Percentiles rank a stretch among this genome's conserved stretches.
Evolutionary conservation across 2,113 vertebrate species (phyloP).

Genomic region (Ameiurus melas): DNA sequence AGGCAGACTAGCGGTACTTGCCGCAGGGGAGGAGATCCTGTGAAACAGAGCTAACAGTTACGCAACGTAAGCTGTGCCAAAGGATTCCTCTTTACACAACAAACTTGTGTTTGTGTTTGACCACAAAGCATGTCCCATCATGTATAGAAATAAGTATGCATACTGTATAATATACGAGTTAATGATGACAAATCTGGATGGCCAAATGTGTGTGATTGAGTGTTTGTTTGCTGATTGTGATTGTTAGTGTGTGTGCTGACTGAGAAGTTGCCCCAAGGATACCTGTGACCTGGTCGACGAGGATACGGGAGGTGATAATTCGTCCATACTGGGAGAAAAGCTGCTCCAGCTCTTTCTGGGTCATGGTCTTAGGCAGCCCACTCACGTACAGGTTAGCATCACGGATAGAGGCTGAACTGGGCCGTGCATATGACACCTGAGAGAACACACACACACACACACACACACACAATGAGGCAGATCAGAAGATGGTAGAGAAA

Average conservation of each 20-base stretch:
- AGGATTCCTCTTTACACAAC: background rate
- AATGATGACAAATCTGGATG: background rate
- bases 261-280: conserved; percentile 71
- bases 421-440: conserved; percentile 97
- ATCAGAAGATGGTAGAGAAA: background rate
- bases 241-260: conserved; percentile 17
- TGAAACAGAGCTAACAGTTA: conserved; percentile 12
- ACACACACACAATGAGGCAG: conserved; percentile 52
- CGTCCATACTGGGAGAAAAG: conserved; percentile 99
- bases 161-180: background rate
- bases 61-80: background rate
- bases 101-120: background rate
- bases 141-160: background rate
- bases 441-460: conserved; percentile 60
- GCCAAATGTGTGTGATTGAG: background rate
- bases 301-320: conserved; percentile 99
- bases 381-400: conserved; percentile 99
- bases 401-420: conserved; percentile 97
- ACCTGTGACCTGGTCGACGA: conserved; percentile 99
- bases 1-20: background rate
- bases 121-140: background rate
- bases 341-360: conserved; percentile 99
- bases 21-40: background rate
- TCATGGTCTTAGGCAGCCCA: conserved; percentile 99
- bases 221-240: background rate